These are phyloP conservation scores for Charanyca ferruginea DNA, from an alignment of 2,888 invertebrate genomes.

Conservation along the genomic window DNA sequence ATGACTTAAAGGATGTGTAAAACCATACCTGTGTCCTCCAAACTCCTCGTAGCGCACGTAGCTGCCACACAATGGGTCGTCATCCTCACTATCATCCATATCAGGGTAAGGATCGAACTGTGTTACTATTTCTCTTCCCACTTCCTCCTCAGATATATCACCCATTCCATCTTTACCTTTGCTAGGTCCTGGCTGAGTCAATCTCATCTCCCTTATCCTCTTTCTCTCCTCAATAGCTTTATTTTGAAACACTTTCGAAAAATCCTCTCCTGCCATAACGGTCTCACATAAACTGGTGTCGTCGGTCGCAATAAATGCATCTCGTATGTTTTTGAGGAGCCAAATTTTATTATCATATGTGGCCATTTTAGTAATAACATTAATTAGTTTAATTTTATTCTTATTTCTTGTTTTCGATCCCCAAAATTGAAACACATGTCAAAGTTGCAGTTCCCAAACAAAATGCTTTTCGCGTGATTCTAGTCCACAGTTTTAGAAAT, in stretches of 20 bases:
- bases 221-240: slow-evolving; percentile 85
- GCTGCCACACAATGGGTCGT: slow-evolving; percentile 92
- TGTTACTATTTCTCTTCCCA: slow-evolving; percentile 84
- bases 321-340: slow-evolving; percentile 97
- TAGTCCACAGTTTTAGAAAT: slow-evolving; percentile 8
- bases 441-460: slow-evolving; percentile 67
- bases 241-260: slow-evolving; percentile 91
- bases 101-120: slow-evolving; percentile 94
- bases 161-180: slow-evolving; percentile 80
- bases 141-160: slow-evolving; percentile 81
- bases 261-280: slow-evolving; percentile 96
- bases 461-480: slow-evolving; percentile 62
- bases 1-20: slow-evolving; percentile 8
- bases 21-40: slow-evolving; percentile 87
- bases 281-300: slow-evolving; percentile 98
- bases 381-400: slow-evolving; percentile 48
- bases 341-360: slow-evolving; percentile 98
- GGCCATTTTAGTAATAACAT: slow-evolving; percentile 92
- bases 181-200: slow-evolving; percentile 80
- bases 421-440: slow-evolving; percentile 69
- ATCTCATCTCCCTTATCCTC: slow-evolving; percentile 76
- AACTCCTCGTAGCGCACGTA: slow-evolving; percentile 95
- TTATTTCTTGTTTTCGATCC: slow-evolving; percentile 53
- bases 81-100: slow-evolving; percentile 95
- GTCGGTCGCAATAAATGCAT: slow-evolving; percentile 98